Conservation (phyloP, 2,113 vertebrate species). For the Podiceps cristatus region DNA sequence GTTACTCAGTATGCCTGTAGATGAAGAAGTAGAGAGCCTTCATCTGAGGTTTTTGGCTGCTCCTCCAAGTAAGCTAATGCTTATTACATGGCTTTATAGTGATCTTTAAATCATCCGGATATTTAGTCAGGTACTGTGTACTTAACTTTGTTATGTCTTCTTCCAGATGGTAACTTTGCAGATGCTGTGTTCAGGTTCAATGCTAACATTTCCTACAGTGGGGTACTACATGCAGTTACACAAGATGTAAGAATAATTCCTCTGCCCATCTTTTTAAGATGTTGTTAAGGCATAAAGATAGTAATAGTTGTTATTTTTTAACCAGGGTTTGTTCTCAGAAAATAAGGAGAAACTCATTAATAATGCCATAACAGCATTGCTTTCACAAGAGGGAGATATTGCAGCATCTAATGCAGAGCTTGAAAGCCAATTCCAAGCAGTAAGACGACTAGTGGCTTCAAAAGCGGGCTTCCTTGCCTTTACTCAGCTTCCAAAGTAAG, state of each 20-base stretch:
- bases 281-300: neutral
- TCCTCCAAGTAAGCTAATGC: conserved; percentile 88
- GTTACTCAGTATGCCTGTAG: conserved; percentile 95
- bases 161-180: conserved; percentile 93
- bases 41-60: conserved; percentile 94
- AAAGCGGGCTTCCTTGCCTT: conserved; percentile 98
- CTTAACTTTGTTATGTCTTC: conserved; percentile 17
- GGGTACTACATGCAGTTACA: conserved; percentile 96
- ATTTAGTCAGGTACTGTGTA: neutral
- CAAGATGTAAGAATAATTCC: conserved; percentile 90
- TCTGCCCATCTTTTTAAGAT: neutral
- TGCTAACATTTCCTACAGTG: conserved; percentile 97
- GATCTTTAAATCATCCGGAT: neutral
- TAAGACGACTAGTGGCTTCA: conserved; percentile 94
- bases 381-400: conserved; percentile 91
- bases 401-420: conserved; percentile 89
- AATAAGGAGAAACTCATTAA: conserved; percentile 99
- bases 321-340: conserved; percentile 96
- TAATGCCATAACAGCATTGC: conserved; percentile 93
- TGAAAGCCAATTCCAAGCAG: conserved; percentile 97
- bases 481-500: conserved; percentile 97
- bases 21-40: conserved; percentile 97
- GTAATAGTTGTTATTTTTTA: conserved; percentile 24
- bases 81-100: neutral
- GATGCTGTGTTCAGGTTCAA: conserved; percentile 99